phyloP scores from a whole-genome alignment of 2,888 invertebrate species.

The Caenorhabditis wallacei region DNA sequence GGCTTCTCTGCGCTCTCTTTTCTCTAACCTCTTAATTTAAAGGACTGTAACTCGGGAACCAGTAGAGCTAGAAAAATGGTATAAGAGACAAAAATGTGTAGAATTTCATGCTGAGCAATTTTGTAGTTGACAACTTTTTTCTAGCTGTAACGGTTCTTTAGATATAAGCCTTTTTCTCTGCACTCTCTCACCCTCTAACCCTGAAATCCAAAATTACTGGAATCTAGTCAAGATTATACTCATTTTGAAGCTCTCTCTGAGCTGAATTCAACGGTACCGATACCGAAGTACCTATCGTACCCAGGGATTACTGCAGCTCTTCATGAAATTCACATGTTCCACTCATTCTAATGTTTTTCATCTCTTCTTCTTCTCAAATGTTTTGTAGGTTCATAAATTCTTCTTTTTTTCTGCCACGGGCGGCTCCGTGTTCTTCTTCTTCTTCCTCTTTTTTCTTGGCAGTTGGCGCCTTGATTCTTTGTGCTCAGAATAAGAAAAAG shows the following conservation, averaged over 20 bases:
- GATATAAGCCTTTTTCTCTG: no score
- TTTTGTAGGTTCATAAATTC: constrained; percentile 41
- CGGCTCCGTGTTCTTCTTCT: constrained; percentile 7
- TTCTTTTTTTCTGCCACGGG: no score
- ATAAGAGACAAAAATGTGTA: no score
- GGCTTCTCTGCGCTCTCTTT: neutral
- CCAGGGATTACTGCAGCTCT: no score
- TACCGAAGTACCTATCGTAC: no score
- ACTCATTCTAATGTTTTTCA: constrained; percentile 6
- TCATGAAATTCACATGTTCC: neutral
- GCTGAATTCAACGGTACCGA: no score
- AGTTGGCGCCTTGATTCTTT: constrained; percentile 48
- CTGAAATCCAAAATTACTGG: neutral
- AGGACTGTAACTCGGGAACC: no score
- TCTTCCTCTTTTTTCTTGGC: constrained; percentile 17
- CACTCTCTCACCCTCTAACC: neutral
- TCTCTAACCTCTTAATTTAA: neutral
- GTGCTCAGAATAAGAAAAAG: constrained; percentile 3
- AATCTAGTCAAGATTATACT: neutral
- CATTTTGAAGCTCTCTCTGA: constrained; percentile 3
- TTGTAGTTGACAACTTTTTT: no score
- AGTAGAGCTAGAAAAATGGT: no score
- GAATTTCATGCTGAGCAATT: no score
- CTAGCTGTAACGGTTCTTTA: no score
- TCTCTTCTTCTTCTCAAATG: constrained; percentile 1